Evolutionary conservation across 1,140 invertebrate genomes (phyloP).

Genomic region (Orius insidiosus): DNA sequence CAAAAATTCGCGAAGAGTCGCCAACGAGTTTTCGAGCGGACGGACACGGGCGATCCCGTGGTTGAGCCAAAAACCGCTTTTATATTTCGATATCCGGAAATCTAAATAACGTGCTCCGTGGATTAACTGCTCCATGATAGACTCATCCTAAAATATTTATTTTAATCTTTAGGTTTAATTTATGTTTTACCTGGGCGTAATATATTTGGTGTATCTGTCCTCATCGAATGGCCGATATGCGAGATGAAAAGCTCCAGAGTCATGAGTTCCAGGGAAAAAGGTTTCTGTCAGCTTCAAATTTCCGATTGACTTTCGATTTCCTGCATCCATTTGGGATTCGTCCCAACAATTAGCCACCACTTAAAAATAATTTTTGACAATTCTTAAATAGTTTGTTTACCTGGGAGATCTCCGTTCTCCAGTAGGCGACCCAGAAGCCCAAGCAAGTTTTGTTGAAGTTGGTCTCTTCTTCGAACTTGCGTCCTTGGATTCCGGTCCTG

Average conservation of each 20-base stretch:
- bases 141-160: constrained; percentile 13
- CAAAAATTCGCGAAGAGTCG: constrained; percentile 36
- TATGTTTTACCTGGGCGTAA: constrained; percentile 15
- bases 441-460: too few species aligned
- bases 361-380: not conserved
- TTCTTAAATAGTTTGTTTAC: too few species aligned
- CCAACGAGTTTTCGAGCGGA: constrained; percentile 30
- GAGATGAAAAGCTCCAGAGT: constrained; percentile 12
- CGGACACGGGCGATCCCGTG: constrained; percentile 33
- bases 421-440: too few species aligned
- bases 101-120: constrained; percentile 23
- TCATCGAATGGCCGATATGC: constrained; percentile 11
- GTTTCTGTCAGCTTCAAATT: constrained; percentile 8
- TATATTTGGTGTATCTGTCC: constrained; percentile 13
- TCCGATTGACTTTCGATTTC: constrained; percentile 2
- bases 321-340: constrained; percentile 18
- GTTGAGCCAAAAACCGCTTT: constrained; percentile 33
- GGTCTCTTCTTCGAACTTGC: too few species aligned
- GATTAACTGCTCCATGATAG: constrained; percentile 11
- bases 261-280: constrained; percentile 17
- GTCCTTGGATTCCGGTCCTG: too few species aligned
- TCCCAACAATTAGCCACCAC: constrained; percentile 10
- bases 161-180: too few species aligned
- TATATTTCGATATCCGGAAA: constrained; percentile 36
- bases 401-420: too few species aligned